Evolutionary conservation across 1,140 invertebrate species (phyloP).

Genomic region (Cydia amplana): DNA sequence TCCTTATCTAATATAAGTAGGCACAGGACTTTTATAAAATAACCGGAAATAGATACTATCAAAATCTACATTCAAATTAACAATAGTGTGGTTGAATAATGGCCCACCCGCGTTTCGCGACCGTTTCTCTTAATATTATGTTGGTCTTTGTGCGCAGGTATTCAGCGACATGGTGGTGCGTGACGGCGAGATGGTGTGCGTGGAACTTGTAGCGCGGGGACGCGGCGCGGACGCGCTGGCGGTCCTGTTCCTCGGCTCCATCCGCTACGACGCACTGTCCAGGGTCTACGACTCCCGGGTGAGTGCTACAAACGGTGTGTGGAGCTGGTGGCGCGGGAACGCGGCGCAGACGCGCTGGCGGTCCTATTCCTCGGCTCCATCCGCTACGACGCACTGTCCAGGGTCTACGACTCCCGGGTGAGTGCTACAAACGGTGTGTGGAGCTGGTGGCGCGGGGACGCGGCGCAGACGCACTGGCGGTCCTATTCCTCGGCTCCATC

Average conservation of each 20-base stretch:
- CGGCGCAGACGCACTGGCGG: conserved; percentile 90
- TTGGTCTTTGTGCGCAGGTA: conserved; percentile 78
- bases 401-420: conserved; percentile 97
- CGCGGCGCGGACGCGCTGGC: conserved; percentile 90
- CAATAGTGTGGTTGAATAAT: neutral
- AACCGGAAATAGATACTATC: no score
- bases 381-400: conserved; percentile 97
- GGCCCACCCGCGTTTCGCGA: neutral
- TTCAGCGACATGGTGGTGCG: conserved; percentile 97
- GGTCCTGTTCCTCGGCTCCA: conserved; percentile 97
- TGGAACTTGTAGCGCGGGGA: conserved; percentile 96
- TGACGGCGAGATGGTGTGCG: conserved; percentile 99
- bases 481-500: conserved; percentile 98
- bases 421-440: conserved; percentile 87
- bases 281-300: conserved; percentile 98
- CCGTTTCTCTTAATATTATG: neutral
- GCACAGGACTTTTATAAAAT: no score
- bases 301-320: conserved; percentile 87
- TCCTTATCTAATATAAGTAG: no score
- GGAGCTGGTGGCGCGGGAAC: conserved; percentile 95
- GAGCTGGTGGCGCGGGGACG: conserved; percentile 96
- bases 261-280: conserved; percentile 97
- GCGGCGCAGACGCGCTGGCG: conserved; percentile 89
- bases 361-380: conserved; percentile 98
- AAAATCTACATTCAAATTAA: no score